Evolutionary conservation across 2,113 vertebrate species (phyloP), one percentile per base, ranked within the genome.

Genomic region (Psephotus haematonotus): DNA sequence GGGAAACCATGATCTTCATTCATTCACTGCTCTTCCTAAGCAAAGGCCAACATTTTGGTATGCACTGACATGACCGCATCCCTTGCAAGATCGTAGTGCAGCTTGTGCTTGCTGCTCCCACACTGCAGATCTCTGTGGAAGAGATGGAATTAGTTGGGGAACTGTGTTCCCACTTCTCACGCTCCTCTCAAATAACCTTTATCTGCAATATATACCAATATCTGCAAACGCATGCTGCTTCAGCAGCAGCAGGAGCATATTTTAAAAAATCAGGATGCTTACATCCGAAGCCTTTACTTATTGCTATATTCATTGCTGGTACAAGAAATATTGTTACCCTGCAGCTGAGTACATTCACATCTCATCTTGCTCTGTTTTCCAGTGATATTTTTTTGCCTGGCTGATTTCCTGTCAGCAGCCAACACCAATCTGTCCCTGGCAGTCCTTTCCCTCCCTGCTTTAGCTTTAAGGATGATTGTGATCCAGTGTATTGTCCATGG

Each of bases 371-470:
- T 69, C 19, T 31, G 59, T 93, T 91, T 92, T 47, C 49, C 49
- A 44, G 29, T 77, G 76, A 49, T 80, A 37, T 93, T 72, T 88
- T 80, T 86, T 91, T 89, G 89, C 67, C 91, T 92, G 86, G 50
- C 33, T 93, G 68, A 68, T 63, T 96, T 74, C 47, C 35, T 77
- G 68, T 86, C 79, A 74, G 57, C 44, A 94, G 68, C 67, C 89
- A 90, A 62, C 70, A 67, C 67, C 90, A 90, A 90, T 93, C 82
- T 92, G 62, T 63, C 75, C 49, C 57, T 90, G 82, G 31, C 71
- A 90, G 63, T 59, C 75, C 46, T 50, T 64, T 69, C 28, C 14
- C 22, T 95, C 35, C 39, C 37, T 76, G 52, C 35, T 85, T 90
- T 47, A 92, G 49, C 69, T 86, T 75, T 89, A 89, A 87, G 65